These are phyloP conservation scores for Synergus umbraculus DNA, from an alignment of 2,888 invertebrate genomes.

Conservation along the genomic window DNA sequence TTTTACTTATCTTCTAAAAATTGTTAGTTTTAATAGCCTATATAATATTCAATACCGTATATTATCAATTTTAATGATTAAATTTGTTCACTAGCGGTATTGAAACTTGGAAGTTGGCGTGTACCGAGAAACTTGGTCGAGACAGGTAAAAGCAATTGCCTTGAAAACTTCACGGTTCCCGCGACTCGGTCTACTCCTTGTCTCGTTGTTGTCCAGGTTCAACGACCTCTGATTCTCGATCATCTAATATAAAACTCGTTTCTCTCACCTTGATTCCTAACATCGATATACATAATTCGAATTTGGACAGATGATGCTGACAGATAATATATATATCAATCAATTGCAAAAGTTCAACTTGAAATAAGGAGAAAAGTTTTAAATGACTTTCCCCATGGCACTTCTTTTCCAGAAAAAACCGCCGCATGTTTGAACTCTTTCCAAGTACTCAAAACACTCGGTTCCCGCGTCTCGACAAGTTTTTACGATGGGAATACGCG, in stretches of 20 bases:
- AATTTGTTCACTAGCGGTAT: conserved; percentile 29
- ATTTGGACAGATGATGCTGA: not conserved
- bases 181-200: conserved; percentile 38
- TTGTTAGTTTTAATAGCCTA: not conserved
- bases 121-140: conserved; percentile 38
- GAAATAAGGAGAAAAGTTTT: not conserved
- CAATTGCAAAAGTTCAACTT: not conserved
- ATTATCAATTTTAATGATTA: conserved; percentile 1
- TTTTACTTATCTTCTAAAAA: not conserved
- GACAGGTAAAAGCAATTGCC: conserved; percentile 40
- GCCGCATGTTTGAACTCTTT: not conserved
- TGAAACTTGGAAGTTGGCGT: conserved; percentile 25
- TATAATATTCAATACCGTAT: not conserved
- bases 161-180: conserved; percentile 41
- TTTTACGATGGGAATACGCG: conserved; percentile 39
- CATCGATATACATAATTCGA: not conserved
- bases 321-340: not conserved
- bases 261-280: not conserved
- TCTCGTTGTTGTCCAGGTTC: conserved; percentile 36
- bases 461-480: conserved; percentile 30
- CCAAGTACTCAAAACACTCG: conserved; percentile 12
- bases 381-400: conserved; percentile 13
- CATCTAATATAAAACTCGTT: conserved; percentile 34
- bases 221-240: conserved; percentile 23
- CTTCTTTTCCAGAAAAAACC: not conserved